These are phyloP conservation scores for Eudyptes chrysolophus DNA, from an alignment of 2,113 vertebrate genomes.

Conservation along the genomic window DNA sequence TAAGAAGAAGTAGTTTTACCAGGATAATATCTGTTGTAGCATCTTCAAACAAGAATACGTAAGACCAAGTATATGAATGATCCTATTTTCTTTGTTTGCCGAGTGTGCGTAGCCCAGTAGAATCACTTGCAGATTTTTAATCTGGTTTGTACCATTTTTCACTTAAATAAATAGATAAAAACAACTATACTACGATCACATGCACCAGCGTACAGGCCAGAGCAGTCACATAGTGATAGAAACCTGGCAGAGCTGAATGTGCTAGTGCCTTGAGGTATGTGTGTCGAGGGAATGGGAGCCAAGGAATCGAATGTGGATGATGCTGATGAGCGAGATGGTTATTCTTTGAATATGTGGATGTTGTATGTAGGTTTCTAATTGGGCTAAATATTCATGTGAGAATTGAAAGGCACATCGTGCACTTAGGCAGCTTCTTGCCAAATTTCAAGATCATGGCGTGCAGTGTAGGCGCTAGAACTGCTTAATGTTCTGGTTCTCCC, in stretches of 20 bases:
- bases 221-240: not conserved
- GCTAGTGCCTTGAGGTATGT: not conserved
- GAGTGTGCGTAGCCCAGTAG: not conserved
- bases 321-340: not conserved
- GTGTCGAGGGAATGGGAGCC: not conserved
- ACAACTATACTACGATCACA: not conserved
- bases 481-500: not conserved
- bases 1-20: not conserved
- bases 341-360: not conserved
- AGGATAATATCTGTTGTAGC: not conserved
- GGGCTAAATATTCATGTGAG: not conserved
- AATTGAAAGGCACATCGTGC: not conserved
- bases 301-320: not conserved
- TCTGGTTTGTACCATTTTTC: not conserved
- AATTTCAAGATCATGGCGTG: not conserved
- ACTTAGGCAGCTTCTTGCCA: not conserved
- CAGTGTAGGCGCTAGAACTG: not conserved
- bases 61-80: not conserved
- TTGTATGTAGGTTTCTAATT: not conserved
- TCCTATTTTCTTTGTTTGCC: not conserved
- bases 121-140: not conserved
- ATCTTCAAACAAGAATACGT: not conserved
- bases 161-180: not conserved
- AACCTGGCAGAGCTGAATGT: not conserved
- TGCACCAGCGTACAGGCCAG: not conserved